Base-by-base conservation (phyloP, 2,113 vertebrate genomes). In the Melozone crissalis region DNA sequence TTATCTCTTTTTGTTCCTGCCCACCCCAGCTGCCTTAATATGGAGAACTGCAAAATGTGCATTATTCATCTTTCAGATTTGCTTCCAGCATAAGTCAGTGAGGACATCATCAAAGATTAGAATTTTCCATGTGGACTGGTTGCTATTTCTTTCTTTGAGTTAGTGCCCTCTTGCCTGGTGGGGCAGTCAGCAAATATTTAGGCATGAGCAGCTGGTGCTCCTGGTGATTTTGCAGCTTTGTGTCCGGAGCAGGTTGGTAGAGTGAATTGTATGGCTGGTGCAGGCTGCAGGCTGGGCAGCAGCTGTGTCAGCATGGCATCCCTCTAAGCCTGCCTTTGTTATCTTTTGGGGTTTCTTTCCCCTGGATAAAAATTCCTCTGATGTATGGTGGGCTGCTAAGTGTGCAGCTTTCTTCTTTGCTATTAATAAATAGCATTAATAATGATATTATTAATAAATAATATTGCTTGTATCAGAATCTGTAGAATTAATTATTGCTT, bases 271-370 rank as follows among this genome's bases (percentile, higher is more conserved):
- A 33, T 43, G 51, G 47, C 39, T 91, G 74, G 49, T 37, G 54
- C 37, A 59, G 87, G 51, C 61, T 93, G 78, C 58, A 72, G 81
- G 35, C 78, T 85, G 93, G 87, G 44, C 57, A 68, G 69, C 57
- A 89, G 84, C 39, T 68, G 20, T 91, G 77, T 78, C 84, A 87
- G 77, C 4, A 1, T 28, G 52, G 57, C 66, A 67, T 77, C 49
- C 15, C 30, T 87, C 69, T 93, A 35, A 87, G 74, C 37, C 91
- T 71, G 76, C 73, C 30, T 95, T 89, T 91, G 54, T 74, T 85
- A 16, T 5, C 4, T 47, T 43, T 31, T 27, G 62, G 35, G 71
- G 11, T 10, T 44, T 43, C 57, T 46, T 28, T 19, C 11, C 22
- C 1, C 41, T n/a, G 5, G 49, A 46, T 43, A 72, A 68, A 92